These are phyloP conservation scores for Centropus bengalensis DNA, from an alignment of 2,113 vertebrate species.

Conservation along the genomic window DNA sequence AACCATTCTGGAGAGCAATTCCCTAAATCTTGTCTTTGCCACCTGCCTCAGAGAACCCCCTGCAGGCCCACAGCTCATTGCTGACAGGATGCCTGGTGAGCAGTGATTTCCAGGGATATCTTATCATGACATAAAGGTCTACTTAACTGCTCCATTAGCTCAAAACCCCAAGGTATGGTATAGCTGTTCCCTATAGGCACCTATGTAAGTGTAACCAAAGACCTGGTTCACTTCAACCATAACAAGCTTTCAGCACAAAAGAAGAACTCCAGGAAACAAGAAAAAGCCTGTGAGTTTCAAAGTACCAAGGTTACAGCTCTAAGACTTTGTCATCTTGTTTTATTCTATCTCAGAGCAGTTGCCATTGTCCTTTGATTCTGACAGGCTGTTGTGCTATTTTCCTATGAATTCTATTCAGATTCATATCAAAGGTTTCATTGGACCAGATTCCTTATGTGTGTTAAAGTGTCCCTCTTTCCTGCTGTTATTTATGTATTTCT, in stretches of 20 bases:
- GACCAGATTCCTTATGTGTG: background rate
- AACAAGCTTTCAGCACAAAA: background rate
- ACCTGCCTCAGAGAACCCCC: background rate
- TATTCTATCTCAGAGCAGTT: conserved; percentile 3
- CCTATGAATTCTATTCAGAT: background rate
- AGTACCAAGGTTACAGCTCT: background rate
- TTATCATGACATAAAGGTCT: background rate
- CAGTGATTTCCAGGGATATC: background rate
- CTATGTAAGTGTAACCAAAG: background rate
- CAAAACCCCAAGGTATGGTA: background rate
- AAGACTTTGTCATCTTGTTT: background rate
- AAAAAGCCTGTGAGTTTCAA: background rate
- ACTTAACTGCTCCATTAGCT: background rate
- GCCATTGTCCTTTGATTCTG: conserved; percentile 5
- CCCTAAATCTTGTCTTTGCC: background rate
- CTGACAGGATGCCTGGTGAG: background rate
- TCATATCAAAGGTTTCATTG: background rate
- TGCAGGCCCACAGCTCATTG: background rate
- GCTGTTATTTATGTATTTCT: conserved; percentile 1
- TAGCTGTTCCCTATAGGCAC: background rate
- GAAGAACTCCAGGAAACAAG: background rate
- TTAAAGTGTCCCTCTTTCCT: background rate
- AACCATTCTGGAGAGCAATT: background rate
- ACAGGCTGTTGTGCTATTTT: background rate
- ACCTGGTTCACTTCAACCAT: background rate